A percentile compares a stretch with the other conserved stretches of the same genome.
Conservation (phyloP, 2,797 vertebrate genomes). For the Rhynchotus rufescens region DNA sequence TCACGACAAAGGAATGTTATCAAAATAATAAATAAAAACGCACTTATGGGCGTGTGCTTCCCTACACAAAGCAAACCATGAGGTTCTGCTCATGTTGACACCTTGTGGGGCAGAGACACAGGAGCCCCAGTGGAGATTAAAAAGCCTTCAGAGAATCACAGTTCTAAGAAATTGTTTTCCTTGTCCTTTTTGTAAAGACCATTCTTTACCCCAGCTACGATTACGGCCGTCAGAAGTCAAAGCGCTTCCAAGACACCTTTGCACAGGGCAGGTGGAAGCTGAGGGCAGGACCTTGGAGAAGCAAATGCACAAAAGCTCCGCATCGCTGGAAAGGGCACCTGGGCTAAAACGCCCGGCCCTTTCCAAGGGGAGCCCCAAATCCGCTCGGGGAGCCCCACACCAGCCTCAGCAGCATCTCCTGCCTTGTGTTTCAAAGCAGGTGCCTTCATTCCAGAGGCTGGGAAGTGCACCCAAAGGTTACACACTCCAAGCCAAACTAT, state of each 20-base stretch:
- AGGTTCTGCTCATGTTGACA: background rate
- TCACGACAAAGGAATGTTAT: background rate
- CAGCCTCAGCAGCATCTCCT: background rate
- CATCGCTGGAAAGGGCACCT: background rate
- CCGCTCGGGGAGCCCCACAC: background rate
- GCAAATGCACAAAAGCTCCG: background rate
- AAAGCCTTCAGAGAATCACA: background rate
- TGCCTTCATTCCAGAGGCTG: background rate
- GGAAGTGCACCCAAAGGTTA: constrained; percentile 10
- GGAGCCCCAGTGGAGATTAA: background rate
- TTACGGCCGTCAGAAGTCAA: background rate
- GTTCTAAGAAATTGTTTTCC: background rate
- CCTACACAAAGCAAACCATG: background rate
- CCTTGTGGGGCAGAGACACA: background rate
- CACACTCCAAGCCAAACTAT: background rate
- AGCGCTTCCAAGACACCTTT: background rate
- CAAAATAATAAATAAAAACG: background rate
- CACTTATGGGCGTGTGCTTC: background rate
- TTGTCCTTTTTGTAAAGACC: background rate
- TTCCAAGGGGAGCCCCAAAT: background rate
- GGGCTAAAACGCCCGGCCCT: background rate
- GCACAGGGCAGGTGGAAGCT: background rate
- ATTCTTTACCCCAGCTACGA: background rate
- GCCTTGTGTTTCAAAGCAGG: background rate
- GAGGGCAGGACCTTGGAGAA: background rate